A percentile compares a stretch with the other conserved stretches of the same genome.
These are phyloP conservation scores for Haliaeetus leucogaster DNA, from an alignment of 2,113 vertebrate species.

Conservation along the genomic window DNA sequence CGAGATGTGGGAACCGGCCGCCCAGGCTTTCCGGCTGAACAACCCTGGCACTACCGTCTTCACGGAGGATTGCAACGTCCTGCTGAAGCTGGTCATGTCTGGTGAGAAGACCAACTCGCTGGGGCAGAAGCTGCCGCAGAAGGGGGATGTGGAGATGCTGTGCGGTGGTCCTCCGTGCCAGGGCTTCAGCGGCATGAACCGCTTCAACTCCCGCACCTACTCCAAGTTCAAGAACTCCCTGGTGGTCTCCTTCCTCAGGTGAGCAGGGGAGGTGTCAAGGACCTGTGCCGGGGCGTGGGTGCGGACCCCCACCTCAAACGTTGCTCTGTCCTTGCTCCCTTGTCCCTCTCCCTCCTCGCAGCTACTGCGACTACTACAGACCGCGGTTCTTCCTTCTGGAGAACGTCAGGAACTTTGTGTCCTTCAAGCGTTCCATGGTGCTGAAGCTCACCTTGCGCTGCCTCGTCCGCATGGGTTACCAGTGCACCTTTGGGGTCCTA, in stretches of 20 bases:
- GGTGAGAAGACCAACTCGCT: slow-evolving; percentile 87
- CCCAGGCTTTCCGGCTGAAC: slow-evolving; percentile 94
- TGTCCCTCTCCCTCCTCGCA: slow-evolving; percentile 9
- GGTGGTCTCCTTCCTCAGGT: slow-evolving; percentile 97
- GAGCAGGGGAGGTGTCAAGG: not conserved
- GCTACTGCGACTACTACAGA: slow-evolving; percentile 97
- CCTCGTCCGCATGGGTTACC: slow-evolving; percentile 95
- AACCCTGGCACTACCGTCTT: slow-evolving; percentile 92
- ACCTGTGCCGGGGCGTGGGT: fast-evolving
- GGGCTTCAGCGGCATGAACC: slow-evolving; percentile 98
- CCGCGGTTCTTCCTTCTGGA: slow-evolving; percentile 93
- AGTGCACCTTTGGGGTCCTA: slow-evolving; percentile 94
- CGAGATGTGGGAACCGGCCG: slow-evolving; percentile 98
- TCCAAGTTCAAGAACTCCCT: slow-evolving; percentile 98
- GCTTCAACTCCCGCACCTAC: slow-evolving; percentile 97
- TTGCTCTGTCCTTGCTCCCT: not conserved
- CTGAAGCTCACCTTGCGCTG: slow-evolving; percentile 93
- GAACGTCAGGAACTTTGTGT: slow-evolving; percentile 95
- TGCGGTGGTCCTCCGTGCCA: slow-evolving; percentile 95
- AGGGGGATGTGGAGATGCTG: slow-evolving; percentile 94
- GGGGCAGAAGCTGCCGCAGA: slow-evolving; percentile 92
- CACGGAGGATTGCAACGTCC: slow-evolving; percentile 93
- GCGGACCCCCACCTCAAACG: not conserved
- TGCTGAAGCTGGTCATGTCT: slow-evolving; percentile 93
- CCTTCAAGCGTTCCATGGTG: slow-evolving; percentile 96